Base-by-base conservation (phyloP, 2,888 invertebrate species). In the Polymixis flavicincta region DNA sequence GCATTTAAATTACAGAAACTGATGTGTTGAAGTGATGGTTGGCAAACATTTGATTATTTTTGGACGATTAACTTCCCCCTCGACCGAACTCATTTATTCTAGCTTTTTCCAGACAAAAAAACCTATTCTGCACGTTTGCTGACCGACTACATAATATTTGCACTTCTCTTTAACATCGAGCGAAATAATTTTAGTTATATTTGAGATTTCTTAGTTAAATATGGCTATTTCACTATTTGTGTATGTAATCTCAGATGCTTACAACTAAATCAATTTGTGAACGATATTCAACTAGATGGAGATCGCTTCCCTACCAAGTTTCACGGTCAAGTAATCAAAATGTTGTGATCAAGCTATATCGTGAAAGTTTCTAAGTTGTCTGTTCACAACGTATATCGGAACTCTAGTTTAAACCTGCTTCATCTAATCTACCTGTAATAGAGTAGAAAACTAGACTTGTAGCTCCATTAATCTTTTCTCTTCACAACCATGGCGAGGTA, bases 301-400 rank as follows among this genome's bases (percentile, higher is more conserved):
- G 32, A 57, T 71, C 22, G 57, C 65, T 77, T 66, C 59, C 60
- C 32, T 19, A 13, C 9, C 25, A 61, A 82, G 82, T 68, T 80
- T 66, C 69, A 68, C 71, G 70, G 77, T 37, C 70, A 77, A 72
- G 66, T 50, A 13, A 57, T 76, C 61, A 72, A 61, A 61, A 68
- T 60, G 64, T 37, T 68, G 17, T 19, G 61, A 70, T 71, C 64
- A 48, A 74, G 37, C 63, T 59, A 59, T 71, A 63, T 64, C 45
- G 71, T 59, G 85, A 87, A 87, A 86, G 87, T 85, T 82, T 78
- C 61, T 55, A 61, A 74, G 67, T 50, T 45, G 42, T 13, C 13
- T 13, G 72, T 61, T 54, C 28, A 42, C 61, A 14, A 54, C 19
- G 52, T 50, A 60, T 17, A 61, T 57, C 65, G 65, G 68, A 65